Base-by-base conservation (phyloP, 2,888 invertebrate species). In the Spialia ferax region DNA sequence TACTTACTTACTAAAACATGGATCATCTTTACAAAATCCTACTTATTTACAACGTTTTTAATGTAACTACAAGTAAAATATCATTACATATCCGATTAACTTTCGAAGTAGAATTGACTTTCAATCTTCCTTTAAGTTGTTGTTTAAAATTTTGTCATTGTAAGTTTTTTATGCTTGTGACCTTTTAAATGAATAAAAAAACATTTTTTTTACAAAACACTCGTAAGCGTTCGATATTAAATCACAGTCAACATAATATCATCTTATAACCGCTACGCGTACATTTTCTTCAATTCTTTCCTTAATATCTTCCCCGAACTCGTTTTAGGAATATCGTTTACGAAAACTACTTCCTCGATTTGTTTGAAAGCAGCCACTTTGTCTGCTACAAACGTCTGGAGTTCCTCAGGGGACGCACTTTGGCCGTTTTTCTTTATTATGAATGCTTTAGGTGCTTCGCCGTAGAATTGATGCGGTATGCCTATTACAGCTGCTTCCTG, bases 401-500 rank as follows among this genome's bases (percentile, higher is more conserved):
- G 73, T 64, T 93, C 90, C 63, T 91, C 87, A 23, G 87, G 94
- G 8, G 94, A 91, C 0, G 89, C 90, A 42, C 87, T 85, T 22
- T 80, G 78, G 1, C 91, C 92, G 3, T 89, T 83, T 71, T 95
- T 96, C 2, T 92, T 79, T 0, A 97, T 96, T 7, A 98, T 94
- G 77, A 96, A 97, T 0, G 97, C 98, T 75, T 95, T 95, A 0
- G 98, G 98, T 0, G 96, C 94, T 91, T 98, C 98, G 0, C 98
- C 98, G 74, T 91, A 94, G 70, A 94, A 88, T 1, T 94, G 94
- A 78, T 97, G 96, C 0, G 96, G 96, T 6, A 97, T 90, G 0
- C 98, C 98, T 67, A 98, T 95, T 1, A 99, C 98, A 0, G 97
- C 98, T 0, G 97, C 97, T 74, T 99, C 99, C 35, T 93, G 86